Conservation (phyloP, 2,888 invertebrate genomes). For the Halictus ligatus region DNA sequence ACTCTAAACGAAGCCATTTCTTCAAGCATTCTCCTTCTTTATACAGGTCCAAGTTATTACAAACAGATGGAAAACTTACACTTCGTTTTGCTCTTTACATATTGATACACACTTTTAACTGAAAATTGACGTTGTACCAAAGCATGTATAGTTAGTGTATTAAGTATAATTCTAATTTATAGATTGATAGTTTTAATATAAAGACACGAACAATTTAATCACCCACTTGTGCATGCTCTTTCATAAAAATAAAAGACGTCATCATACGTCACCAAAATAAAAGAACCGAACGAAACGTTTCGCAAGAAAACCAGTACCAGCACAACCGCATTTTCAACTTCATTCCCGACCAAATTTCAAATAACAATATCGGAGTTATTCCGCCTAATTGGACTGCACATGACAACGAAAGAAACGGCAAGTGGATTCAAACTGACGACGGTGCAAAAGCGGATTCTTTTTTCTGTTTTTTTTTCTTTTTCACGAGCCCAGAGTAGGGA, state of each 20-base stretch:
- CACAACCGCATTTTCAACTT: not conserved
- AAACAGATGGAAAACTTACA: too few species aligned
- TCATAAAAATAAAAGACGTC: not conserved
- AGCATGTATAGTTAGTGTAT: too few species aligned
- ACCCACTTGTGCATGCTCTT: not conserved
- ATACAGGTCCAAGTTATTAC: too few species aligned
- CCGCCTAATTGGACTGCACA: not conserved
- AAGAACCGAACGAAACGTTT: not conserved
- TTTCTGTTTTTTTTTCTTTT: not conserved
- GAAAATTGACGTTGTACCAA: not conserved
- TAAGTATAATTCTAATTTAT: too few species aligned
- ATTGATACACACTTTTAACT: not conserved
- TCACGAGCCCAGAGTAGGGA: not conserved
- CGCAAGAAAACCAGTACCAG: not conserved
- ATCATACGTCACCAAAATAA: not conserved
- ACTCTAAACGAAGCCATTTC: not conserved
- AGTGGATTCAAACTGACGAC: not conserved
- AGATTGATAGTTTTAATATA: too few species aligned
- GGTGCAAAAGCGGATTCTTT: not conserved
- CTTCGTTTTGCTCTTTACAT: not conserved
- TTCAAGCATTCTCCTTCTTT: not conserved
- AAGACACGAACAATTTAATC: too few species aligned
- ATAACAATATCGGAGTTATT: not conserved
- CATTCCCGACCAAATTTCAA: not conserved
- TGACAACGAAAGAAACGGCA: conserved; percentile 1